A percentile compares a stretch with the other conserved stretches of the same genome.
phyloP scores from a whole-genome alignment of 2,888 invertebrate species.

The Patella caerulea region DNA sequence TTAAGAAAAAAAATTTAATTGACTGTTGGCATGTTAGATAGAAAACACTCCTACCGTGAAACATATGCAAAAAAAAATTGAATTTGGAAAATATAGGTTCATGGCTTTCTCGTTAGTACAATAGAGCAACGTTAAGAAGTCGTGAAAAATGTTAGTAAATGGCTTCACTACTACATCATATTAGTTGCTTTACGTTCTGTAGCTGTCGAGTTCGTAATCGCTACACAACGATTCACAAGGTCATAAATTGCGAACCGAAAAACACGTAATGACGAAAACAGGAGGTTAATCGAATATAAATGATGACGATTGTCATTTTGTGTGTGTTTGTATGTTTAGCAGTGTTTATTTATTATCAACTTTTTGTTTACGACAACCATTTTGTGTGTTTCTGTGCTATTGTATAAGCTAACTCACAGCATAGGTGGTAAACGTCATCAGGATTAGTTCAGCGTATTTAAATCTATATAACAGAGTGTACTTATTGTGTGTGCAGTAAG shows the following conservation, averaged over 20 bases:
- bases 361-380: slow-evolving; percentile 2
- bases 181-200: too few relatives aligned
- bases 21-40: too few relatives aligned
- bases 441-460: too few relatives aligned
- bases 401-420: not conserved
- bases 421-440: too few relatives aligned
- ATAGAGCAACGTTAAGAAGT: not conserved
- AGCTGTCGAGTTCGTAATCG: too few relatives aligned
- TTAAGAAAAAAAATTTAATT: too few relatives aligned
- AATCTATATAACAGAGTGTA: too few relatives aligned
- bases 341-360: slow-evolving; percentile 1
- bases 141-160: too few relatives aligned
- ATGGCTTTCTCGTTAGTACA: slow-evolving; percentile 8
- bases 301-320: slow-evolving; percentile 1
- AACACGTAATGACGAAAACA: slow-evolving; percentile 7
- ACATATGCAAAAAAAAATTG: too few relatives aligned
- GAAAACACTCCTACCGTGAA: too few relatives aligned
- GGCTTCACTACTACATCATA: too few relatives aligned
- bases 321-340: slow-evolving; percentile 8
- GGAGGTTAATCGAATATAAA: slow-evolving; percentile 8
- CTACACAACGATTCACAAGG: not conserved
- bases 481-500: too few relatives aligned
- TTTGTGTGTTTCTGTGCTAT: not conserved
- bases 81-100: not conserved
- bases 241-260: slow-evolving; percentile 2